Base-by-base conservation (phyloP, 2,797 vertebrate genomes). In the Nothura maculosa region DNA sequence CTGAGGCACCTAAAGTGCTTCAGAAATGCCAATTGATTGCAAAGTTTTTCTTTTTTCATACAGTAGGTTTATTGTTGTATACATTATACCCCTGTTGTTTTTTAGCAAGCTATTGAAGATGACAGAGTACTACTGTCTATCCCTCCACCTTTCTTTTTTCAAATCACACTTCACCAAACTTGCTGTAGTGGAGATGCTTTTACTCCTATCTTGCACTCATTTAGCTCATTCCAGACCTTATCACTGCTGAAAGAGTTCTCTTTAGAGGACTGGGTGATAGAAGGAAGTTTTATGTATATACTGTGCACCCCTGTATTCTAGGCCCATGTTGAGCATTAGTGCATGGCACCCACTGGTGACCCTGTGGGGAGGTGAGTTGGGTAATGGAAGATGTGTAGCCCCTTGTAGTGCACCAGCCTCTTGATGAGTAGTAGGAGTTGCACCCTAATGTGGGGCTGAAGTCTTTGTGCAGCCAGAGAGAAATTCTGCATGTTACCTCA, bases 371-470 rank as follows among this genome's bases (percentile, higher is more conserved):
- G 6, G 32, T 48, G 32, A 10, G 54, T 57, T 83, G 32, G 32
- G 25, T 63, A 63, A 9, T 27, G 20, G 54, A 61, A 82, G 57
- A 69, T 36, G 43, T 50, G n/a, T 24, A 73, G 62, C 8, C 4
- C 6, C 28, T 60, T 19, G 4, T 40, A 43, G 25, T 12, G 47
- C 3, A 4, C 18, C 34, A 27, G 9, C 22, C 64, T 48, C 6
- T 38, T 52, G 57, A 30, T 67, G 28, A 13, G 17, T 60, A 13
- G 15, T 60, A 1, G 1, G 27, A 68, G 75, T 54, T 81, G 20
- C 18, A 19, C 24, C 16, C 0, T 3, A 28, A 55, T 0, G 0
- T 54, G 22, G 12, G 28, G 25, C 25, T 42, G 50, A 77, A 48
- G 45, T 36, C 54, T 74, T 58, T 69, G 24, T 54, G 57, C 6